A percentile compares a stretch with the other conserved stretches of the same genome.
These are phyloP conservation scores for Cotesia typhae DNA, from an alignment of 1,140 invertebrate species.

Conservation along the genomic window DNA sequence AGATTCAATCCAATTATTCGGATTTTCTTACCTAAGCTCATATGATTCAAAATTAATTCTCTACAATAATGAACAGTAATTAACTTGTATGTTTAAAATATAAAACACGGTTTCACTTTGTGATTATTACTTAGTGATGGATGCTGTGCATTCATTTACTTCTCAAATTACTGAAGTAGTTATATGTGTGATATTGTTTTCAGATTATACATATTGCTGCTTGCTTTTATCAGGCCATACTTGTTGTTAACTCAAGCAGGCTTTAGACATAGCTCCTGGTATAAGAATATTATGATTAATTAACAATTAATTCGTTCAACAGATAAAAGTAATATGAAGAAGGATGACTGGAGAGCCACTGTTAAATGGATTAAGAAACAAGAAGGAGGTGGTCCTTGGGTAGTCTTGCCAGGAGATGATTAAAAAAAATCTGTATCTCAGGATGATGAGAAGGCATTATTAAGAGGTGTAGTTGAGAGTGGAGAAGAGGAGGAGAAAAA, in stretches of 20 bases:
- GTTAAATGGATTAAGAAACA: constrained; percentile 4
- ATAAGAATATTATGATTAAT: neutral
- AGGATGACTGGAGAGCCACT: neutral
- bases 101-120: too few relatives aligned
- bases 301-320: constrained; percentile 2
- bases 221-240: constrained; percentile 17
- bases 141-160: too few relatives aligned
- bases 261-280: constrained; percentile 16
- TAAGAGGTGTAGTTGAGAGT: neutral
- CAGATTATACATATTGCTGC: neutral
- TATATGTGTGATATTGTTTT: too few relatives aligned
- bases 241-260: constrained; percentile 22
- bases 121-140: too few relatives aligned
- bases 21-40: too few relatives aligned
- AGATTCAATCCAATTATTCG: too few relatives aligned
- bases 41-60: too few relatives aligned
- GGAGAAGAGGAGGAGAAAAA: neutral
- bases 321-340: constrained; percentile 17
- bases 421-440: neutral
- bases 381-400: constrained; percentile 11
- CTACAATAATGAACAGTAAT: too few relatives aligned
- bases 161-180: too few relatives aligned
- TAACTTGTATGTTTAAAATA: too few relatives aligned
- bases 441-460: constrained; percentile 1
- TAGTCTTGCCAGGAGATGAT: constrained; percentile 17